Evolutionary conservation across 1,140 invertebrate species (phyloP), one percentile per base, ranked within the genome.

Genomic region (Macrobrachium rosenbergii): DNA sequence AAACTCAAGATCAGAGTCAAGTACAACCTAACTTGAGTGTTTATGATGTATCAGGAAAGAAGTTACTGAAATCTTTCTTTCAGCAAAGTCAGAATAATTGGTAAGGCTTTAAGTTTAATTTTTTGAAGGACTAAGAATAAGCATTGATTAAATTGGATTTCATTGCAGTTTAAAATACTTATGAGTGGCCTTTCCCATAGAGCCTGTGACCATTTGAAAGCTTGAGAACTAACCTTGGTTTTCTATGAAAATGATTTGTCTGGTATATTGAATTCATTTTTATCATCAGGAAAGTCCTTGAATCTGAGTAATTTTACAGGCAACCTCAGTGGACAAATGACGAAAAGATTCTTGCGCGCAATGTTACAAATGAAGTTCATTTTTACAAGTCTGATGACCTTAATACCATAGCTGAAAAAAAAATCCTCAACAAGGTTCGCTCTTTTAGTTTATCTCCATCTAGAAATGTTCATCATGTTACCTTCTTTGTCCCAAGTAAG

Each of bases 401-500:
- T 16, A 45, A 83, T 52, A 84, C 21, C 52, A 75, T 88, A 37
- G 82, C 28, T 60, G 73, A 84, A 43, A 88, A 84, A 67, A 88
- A 88, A 58, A 75, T 83, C 28, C 77, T 88, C 19, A 63, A 28
- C 17, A 88, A 88, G 75, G 59, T 88, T 16, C 62, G 77, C 23
- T 88, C 87, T 0, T 88, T 88, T 64, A 88, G 87, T 63, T 23
- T 88, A 17, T 88, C 87, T 14, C 87, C 87, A 45, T 88, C 87
- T 59, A 83, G 19, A 17, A 45, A 72, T 12, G 78, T 14, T 58
- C 87, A 88, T 72, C 75, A 75, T 88, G 87, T 88, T 8, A 83
- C 76, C 12, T 88, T 88, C 72, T 88, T 88, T 84, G 77, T 88
- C 43, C 87, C 87, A 62, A 79, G 87, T 84, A 76, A 83, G 87